Base-by-base conservation (phyloP, 2,888 invertebrate genomes). In the Gerosis bhagava region DNA sequence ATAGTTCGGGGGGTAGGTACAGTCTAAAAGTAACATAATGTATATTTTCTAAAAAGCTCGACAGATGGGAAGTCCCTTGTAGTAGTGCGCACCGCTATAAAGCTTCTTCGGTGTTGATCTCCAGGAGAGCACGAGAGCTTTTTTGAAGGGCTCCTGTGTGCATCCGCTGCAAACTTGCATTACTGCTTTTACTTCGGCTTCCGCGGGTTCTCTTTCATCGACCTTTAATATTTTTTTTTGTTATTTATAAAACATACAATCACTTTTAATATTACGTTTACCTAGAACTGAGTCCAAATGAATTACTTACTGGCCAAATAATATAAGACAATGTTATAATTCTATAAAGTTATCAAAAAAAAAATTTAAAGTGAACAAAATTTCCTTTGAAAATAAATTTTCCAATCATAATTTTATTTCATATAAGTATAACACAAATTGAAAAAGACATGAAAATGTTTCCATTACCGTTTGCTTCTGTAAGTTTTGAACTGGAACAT, bases 141-240 rank as follows among this genome's bases (percentile, higher is more conserved):
- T 95, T 54, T 92, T 93, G 78, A 96, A 96, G 0, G 96, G 96
- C 66, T 96, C 96, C 0, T 90, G 77, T 12, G 93, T 90, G 62
- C 96, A 96, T 1, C 93, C 93, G 48, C 93, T 92, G 75, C 96
- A 96, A 1, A 95, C 83, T 57, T 93, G 90, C 93, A 95, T 94
- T 0, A 96, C 95, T 6, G 94, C 94, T 59, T 90, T 93, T 0
- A 96, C 96, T 74, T 96, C 96, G 19, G 93, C 95, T 71, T 96
- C 95, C 0, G 96, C 96, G 0, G 95, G 95, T 62, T 96, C 96
- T 28, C 94, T 89, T 62, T 94, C 95, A 50, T 95, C 94, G 37
- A 90, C 89, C 77, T 91, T 82, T 3, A 87, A 77, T n/a, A n/a
- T n/a, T n/a, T n/a, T n/a, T n/a, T n/a, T n/a, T n/a, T n/a, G n/a